Percentiles rank a stretch among this genome's conserved stretches.
These are phyloP conservation scores for Conus ventricosus DNA, from an alignment of 1,140 invertebrate species.

Conservation along the genomic window DNA sequence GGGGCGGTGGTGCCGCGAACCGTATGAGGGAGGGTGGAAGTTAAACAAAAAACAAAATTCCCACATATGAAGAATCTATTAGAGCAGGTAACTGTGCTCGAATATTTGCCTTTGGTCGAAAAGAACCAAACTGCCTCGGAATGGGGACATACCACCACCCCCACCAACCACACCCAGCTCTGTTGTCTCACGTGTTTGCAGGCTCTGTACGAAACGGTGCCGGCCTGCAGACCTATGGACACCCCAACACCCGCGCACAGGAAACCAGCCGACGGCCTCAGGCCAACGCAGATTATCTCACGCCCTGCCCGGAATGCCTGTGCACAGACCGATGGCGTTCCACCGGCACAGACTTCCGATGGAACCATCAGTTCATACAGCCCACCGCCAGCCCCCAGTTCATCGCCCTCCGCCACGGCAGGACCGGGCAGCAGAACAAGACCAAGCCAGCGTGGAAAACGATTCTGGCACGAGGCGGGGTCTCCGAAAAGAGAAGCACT, in stretches of 20 bases:
- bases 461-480: too few species aligned
- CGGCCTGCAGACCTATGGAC: slow-evolving; percentile 22
- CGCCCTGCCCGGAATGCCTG: background rate
- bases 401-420: too few species aligned
- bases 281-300: background rate
- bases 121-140: too few species aligned
- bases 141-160: too few species aligned
- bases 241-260: slow-evolving; percentile 28
- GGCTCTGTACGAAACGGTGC: slow-evolving; percentile 19
- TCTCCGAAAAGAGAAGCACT: background rate
- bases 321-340: too few species aligned
- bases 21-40: background rate
- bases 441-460: background rate
- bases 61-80: too few species aligned
- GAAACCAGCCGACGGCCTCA: background rate
- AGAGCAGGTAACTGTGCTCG: background rate
- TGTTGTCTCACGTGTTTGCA: background rate
- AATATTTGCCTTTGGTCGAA: background rate
- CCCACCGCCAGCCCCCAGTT: background rate
- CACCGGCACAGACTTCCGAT: background rate
- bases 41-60: too few species aligned
- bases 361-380: background rate
- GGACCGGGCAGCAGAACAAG: background rate
- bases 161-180: too few species aligned
- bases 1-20: background rate